Evolutionary conservation across 2,888 invertebrate genomes (phyloP).

Genomic region (Aphidius colemani): DNA sequence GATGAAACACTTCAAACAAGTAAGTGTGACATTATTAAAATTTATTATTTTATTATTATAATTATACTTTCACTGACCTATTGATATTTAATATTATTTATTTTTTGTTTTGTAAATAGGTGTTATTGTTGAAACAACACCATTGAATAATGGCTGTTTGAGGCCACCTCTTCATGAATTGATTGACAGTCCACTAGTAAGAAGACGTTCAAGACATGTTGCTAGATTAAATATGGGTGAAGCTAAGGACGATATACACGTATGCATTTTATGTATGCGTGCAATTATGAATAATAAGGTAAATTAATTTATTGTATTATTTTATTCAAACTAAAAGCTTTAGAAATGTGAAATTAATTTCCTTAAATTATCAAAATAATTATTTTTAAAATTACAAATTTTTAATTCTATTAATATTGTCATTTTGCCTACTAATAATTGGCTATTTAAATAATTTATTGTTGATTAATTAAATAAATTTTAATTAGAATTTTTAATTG

Average conservation of each 20-base stretch:
- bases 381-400: too few relatives aligned
- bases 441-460: too few relatives aligned
- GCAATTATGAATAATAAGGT: conserved; percentile 99
- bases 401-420: too few relatives aligned
- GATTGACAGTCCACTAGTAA: conserved; percentile 72
- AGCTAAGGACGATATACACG: conserved; percentile 97
- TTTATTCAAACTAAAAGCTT: neutral
- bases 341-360: too few relatives aligned
- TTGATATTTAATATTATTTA: conserved; percentile 7
- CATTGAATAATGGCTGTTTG: conserved; percentile 57
- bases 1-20: conserved; percentile 72
- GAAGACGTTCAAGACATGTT: conserved; percentile 80
- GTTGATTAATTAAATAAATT: too few relatives aligned
- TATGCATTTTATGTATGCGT: conserved; percentile 97
- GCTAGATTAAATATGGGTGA: conserved; percentile 92
- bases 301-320: conserved; percentile 23
- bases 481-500: neutral
- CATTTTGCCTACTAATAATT: too few relatives aligned
- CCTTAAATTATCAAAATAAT: too few relatives aligned
- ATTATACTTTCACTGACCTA: neutral
- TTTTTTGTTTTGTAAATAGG: conserved; percentile 26
- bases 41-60: neutral
- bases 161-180: conserved; percentile 67
- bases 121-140: conserved; percentile 46
- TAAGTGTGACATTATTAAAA: conserved; percentile 33